Conservation (phyloP, 2,888 invertebrate genomes). For the Euplagia quadripunctaria region DNA sequence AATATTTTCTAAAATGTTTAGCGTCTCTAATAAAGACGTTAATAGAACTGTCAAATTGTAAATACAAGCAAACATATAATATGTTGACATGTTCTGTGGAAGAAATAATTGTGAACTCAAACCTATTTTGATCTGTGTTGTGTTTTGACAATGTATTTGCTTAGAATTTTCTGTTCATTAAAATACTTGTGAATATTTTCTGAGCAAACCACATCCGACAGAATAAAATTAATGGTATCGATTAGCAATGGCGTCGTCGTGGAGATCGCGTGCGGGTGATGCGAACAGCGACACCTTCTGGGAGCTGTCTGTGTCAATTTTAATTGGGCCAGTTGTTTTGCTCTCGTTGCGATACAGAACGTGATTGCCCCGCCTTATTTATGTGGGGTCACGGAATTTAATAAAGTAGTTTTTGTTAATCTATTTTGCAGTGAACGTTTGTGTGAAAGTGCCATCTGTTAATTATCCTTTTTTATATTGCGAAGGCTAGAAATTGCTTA, state of each 20-base stretch:
- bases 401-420: slow-evolving; percentile 52
- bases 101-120: background rate
- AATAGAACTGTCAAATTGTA: slow-evolving; percentile 36
- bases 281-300: slow-evolving; percentile 74
- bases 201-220: slow-evolving; percentile 73
- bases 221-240: slow-evolving; percentile 84
- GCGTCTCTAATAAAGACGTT: slow-evolving; percentile 44
- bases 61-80: slow-evolving; percentile 12
- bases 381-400: slow-evolving; percentile 78
- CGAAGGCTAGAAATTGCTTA: background rate
- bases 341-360: slow-evolving; percentile 72
- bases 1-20: slow-evolving; percentile 43
- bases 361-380: slow-evolving; percentile 79
- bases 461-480: background rate
- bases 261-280: slow-evolving; percentile 84
- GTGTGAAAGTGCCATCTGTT: slow-evolving; percentile 31
- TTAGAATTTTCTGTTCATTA: slow-evolving; percentile 63
- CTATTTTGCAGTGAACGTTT: slow-evolving; percentile 31
- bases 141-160: slow-evolving; percentile 30
- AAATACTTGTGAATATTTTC: slow-evolving; percentile 73
- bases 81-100: background rate
- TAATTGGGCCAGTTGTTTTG: slow-evolving; percentile 83
- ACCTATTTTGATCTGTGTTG: slow-evolving; percentile 27
- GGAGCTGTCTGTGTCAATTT: slow-evolving; percentile 83
- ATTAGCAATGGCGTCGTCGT: slow-evolving; percentile 74